Evolutionary conservation across 2,113 vertebrate species (phyloP).

Genomic region (Uria lomvia): DNA sequence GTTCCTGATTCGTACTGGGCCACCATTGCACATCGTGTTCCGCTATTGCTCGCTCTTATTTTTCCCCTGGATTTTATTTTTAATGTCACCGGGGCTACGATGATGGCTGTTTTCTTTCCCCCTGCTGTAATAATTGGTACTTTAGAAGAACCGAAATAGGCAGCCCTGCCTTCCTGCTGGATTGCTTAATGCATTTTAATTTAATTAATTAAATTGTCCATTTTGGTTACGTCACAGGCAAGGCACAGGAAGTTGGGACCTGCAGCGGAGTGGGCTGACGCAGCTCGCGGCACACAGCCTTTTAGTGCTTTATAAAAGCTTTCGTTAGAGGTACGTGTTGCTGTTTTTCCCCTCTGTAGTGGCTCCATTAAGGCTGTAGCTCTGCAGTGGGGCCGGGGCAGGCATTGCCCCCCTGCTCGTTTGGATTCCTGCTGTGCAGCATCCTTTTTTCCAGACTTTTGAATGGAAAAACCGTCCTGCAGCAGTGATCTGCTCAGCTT

Average conservation of each 20-base stretch:
- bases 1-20: background rate
- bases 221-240: slow-evolving; percentile 2
- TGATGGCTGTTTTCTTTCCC: slow-evolving; percentile 29
- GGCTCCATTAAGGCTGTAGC: slow-evolving; percentile 13
- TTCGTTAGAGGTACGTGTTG: background rate
- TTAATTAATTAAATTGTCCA: slow-evolving; percentile 41
- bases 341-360: background rate
- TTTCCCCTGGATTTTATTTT: background rate
- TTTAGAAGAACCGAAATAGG: slow-evolving; percentile 17
- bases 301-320: slow-evolving; percentile 43
- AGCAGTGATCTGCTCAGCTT: background rate
- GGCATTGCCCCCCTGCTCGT: rapidly evolving
- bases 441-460: background rate
- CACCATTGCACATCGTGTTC: background rate
- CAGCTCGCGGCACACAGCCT: background rate
- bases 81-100: background rate
- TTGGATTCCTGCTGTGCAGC: rapidly evolving
- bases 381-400: rapidly evolving
- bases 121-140: slow-evolving; percentile 37
- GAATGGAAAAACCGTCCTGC: background rate
- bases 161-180: slow-evolving; percentile 17
- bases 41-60: background rate
- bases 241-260: background rate
- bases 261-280: background rate
- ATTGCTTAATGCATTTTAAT: slow-evolving; percentile 44